These are phyloP conservation scores for Platichthys flesus DNA, from an alignment of 2,113 vertebrate genomes.

Conservation along the genomic window DNA sequence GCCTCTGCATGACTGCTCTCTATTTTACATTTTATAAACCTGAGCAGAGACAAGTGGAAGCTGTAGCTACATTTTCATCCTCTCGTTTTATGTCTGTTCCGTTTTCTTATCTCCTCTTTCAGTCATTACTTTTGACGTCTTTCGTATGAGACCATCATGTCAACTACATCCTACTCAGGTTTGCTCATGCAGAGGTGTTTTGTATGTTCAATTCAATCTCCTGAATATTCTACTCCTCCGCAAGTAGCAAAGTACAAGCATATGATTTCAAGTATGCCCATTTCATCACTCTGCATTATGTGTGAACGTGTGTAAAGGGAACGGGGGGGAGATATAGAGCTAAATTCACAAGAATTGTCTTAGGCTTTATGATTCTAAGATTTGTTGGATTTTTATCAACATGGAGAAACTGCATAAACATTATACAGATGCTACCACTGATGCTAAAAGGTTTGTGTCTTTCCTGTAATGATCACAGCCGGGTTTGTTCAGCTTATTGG, in stretches of 20 bases:
- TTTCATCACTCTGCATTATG: not conserved
- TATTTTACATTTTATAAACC: not conserved
- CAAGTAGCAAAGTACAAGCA: not conserved
- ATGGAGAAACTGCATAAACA: no score
- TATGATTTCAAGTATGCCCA: not conserved
- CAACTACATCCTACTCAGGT: not conserved
- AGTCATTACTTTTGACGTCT: not conserved
- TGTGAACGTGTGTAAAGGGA: not conserved
- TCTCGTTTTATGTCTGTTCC: not conserved
- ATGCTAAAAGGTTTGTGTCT: not conserved
- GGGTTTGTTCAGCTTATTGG: not conserved
- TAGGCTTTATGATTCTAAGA: not conserved
- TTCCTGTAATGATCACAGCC: not conserved
- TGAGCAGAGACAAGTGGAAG: not conserved
- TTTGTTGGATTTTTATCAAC: not conserved
- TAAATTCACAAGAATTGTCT: not conserved
- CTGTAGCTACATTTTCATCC: not conserved
- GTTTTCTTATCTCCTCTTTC: not conserved
- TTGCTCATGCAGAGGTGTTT: not conserved
- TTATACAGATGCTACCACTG: not conserved
- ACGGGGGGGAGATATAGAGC: not conserved
- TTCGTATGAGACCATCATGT: not conserved
- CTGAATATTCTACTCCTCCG: not conserved
- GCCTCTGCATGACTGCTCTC: constrained; percentile 4
- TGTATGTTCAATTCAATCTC: not conserved